A percentile compares a stretch with the other conserved stretches of the same genome.
Evolutionary conservation across 1,140 invertebrate species (phyloP).

Genomic region (Psix sp.): DNA sequence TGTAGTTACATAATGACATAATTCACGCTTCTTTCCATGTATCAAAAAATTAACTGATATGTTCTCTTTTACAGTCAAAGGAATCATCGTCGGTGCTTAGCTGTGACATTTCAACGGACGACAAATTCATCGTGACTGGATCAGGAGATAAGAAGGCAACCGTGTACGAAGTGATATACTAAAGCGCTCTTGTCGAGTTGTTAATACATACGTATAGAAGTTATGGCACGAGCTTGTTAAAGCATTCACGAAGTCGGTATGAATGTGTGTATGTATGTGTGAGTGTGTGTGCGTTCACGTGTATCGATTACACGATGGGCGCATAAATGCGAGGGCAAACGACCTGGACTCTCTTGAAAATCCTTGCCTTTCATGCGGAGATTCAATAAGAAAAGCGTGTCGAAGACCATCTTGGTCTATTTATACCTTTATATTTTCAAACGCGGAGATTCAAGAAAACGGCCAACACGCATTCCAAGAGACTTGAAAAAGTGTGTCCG

Average conservation of each 20-base stretch:
- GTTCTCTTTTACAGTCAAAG: slow-evolving; percentile 89
- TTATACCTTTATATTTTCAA: slow-evolving; percentile 57
- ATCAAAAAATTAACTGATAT: slow-evolving; percentile 33
- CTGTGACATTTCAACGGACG: slow-evolving; percentile 99
- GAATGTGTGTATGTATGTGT: neutral
- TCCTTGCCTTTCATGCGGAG: slow-evolving; percentile 50
- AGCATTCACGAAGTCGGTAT: slow-evolving; percentile 62
- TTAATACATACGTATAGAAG: slow-evolving; percentile 65
- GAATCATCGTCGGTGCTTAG: slow-evolving; percentile 99
- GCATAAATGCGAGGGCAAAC: slow-evolving; percentile 39
- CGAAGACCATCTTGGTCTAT: slow-evolving; percentile 41
- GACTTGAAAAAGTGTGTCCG: slow-evolving; percentile 14
- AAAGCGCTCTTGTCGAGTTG: slow-evolving; percentile 57
- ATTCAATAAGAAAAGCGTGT: slow-evolving; percentile 33
- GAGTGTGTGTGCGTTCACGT: slow-evolving; percentile 29
- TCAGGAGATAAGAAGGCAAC: slow-evolving; percentile 99
- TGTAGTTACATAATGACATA: slow-evolving; percentile 27
- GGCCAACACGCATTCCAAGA: slow-evolving; percentile 23
- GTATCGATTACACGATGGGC: slow-evolving; percentile 32
- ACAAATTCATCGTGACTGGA: slow-evolving; percentile 99
- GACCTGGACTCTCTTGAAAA: slow-evolving; percentile 31
- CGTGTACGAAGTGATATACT: slow-evolving; percentile 99
- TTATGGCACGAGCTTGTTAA: slow-evolving; percentile 68
- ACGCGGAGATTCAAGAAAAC: slow-evolving; percentile 34
- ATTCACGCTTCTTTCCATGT: slow-evolving; percentile 12